phyloP scores from a whole-genome alignment of 1,140 invertebrate genomes.

The Zaprionus vittiger region DNA sequence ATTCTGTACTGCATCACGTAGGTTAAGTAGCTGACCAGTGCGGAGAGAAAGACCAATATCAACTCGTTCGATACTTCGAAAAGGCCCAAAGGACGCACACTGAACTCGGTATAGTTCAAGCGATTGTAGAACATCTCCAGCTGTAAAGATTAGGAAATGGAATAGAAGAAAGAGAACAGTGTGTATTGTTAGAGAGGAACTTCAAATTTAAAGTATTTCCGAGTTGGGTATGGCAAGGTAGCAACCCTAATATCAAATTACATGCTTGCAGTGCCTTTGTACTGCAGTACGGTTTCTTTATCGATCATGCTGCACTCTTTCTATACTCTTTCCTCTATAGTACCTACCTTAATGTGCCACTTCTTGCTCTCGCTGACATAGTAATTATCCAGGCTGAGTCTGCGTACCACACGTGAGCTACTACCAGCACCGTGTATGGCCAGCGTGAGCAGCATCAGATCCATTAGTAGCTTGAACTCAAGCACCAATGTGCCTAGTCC shows the following conservation, averaged over 20 bases:
- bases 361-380: constrained; percentile 33
- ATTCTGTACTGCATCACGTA: constrained; percentile 59
- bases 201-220: too few species aligned
- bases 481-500: constrained; percentile 18
- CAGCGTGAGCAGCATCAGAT: constrained; percentile 58
- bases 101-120: constrained; percentile 48
- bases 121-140: constrained; percentile 60
- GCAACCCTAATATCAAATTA: not conserved
- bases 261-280: too few species aligned
- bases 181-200: not conserved
- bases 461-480: constrained; percentile 36
- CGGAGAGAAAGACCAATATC: constrained; percentile 63
- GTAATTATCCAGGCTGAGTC: constrained; percentile 59
- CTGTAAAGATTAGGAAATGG: constrained; percentile 21
- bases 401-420: constrained; percentile 39
- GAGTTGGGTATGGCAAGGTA: too few species aligned
- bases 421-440: constrained; percentile 40
- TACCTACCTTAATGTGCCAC: constrained; percentile 47
- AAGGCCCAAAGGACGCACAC: constrained; percentile 57
- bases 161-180: not conserved
- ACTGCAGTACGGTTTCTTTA: too few species aligned
- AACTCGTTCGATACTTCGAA: constrained; percentile 72
- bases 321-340: not conserved
- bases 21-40: constrained; percentile 64
- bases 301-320: not conserved